A percentile compares a stretch with the other conserved stretches of the same genome.
These are phyloP conservation scores for Oryzias woworae DNA, from an alignment of 2,113 vertebrate genomes.

Conservation along the genomic window DNA sequence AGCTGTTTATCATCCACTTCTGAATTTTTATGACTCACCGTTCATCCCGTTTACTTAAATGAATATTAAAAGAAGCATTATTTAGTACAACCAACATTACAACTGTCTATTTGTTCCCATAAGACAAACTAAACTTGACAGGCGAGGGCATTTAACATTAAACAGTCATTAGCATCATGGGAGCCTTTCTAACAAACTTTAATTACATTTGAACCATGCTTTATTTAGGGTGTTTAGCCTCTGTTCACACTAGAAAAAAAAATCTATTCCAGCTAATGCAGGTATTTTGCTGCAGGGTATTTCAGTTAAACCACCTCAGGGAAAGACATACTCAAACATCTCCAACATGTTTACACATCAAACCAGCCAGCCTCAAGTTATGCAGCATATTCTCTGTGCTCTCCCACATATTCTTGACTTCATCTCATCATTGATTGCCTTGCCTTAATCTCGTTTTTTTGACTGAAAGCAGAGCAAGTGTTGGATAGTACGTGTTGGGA, in stretches of 20 bases:
- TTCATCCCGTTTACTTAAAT: not conserved
- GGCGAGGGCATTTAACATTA: not conserved
- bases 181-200: not conserved
- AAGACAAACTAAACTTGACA: not conserved
- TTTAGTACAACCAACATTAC: too few species aligned
- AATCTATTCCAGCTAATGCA: not conserved
- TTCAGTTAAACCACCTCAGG: conserved; percentile 1
- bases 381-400: not conserved
- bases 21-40: conserved; percentile 6
- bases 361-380: not conserved
- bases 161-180: not conserved
- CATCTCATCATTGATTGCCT: conserved; percentile 1
- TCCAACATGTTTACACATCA: conserved; percentile 4
- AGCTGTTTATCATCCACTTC: conserved; percentile 1
- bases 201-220: not conserved
- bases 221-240: not conserved
- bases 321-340: not conserved
- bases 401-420: not conserved
- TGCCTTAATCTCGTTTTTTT: conserved; percentile 2
- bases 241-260: not conserved
- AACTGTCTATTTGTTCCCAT: too few species aligned
- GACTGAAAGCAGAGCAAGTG: too few species aligned
- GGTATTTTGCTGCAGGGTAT: not conserved
- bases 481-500: too few species aligned
- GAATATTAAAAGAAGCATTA: too few species aligned